Evolutionary conservation across 2,797 vertebrate genomes (phyloP), one percentile per base, ranked within the genome.

Genomic region (Enteromius viviparus): DNA sequence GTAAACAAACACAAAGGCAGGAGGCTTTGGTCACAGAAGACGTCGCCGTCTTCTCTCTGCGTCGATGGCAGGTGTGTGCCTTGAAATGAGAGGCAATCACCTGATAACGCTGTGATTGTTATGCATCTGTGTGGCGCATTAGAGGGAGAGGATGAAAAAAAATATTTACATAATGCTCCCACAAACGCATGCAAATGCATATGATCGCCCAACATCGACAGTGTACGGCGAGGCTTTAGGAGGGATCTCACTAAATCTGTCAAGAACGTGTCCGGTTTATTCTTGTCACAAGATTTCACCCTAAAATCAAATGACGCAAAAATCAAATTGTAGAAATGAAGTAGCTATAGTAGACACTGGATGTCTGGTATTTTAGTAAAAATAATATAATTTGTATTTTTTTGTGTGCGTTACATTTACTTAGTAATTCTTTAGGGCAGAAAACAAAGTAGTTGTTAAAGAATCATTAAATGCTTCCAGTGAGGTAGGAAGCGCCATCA

Each of bases 141-240:
- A 86, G 84, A 42, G 29, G 76, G 75, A 53, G 53, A 64, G 23
- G 78, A 34, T 23, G 72, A 66, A 12, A 70, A 74, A 17, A 75
- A n/a, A 15, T 51, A 93, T 94, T 94, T 94, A 89, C 94, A 94
- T 94, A 93, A 93, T 91, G 90, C 91, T 90, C 85, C 89, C 89
- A 91, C 92, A 91, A 92, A 92, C 92, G 87, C 91, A 94, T 94
- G 92, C 92, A 94, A 94, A 94, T 94, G 89, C 90, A 93, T 92
- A 91, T 90, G 86, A 93, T 93, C 93, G 88, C 86, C 26, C 49
- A 91, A 91, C 91, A 92, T 92, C 90, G 91, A 90, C 93, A 93
- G 91, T 71, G 68, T 70, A 32, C 29, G 6, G 23, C 8, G 6
- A 64, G 69, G 37, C 68, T 47, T 45, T 45, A 32, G 17, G 58